These are phyloP conservation scores for Empis stercorea DNA, from an alignment of 2,888 invertebrate genomes.

Conservation along the genomic window DNA sequence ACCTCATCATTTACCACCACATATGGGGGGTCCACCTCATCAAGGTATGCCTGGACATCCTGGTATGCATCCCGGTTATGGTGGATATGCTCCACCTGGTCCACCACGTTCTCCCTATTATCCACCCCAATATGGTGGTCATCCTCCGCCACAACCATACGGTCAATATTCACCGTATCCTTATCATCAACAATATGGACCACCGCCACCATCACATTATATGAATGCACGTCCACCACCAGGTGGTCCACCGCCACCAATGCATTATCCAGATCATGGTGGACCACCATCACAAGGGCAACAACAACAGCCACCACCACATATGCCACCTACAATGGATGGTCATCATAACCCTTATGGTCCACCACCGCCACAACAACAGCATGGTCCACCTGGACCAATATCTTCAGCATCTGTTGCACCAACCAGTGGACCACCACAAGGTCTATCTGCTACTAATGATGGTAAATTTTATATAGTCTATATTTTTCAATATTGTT, in stretches of 20 bases:
- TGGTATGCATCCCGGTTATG: slow-evolving; percentile 27
- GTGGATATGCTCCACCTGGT: slow-evolving; percentile 29
- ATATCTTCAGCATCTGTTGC: background rate
- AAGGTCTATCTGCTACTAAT: background rate
- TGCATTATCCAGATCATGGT: slow-evolving; percentile 17
- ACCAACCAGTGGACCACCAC: background rate
- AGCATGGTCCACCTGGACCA: background rate
- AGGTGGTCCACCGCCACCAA: slow-evolving; percentile 17
- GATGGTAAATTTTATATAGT: slow-evolving; percentile 7
- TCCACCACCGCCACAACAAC: background rate
- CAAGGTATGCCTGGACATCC: slow-evolving; percentile 29
- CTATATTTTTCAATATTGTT: too few relatives aligned
- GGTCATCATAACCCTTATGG: slow-evolving; percentile 20
- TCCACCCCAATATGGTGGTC: slow-evolving; percentile 34
- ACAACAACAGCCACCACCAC: slow-evolving; percentile 17
- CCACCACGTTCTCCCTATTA: slow-evolving; percentile 34
- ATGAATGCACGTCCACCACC: slow-evolving; percentile 26
- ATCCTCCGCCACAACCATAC: slow-evolving; percentile 32
- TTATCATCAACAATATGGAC: slow-evolving; percentile 34
- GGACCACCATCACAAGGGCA: slow-evolving; percentile 18
- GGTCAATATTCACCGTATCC: slow-evolving; percentile 31
- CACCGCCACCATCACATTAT: slow-evolving; percentile 29
- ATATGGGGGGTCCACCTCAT: slow-evolving; percentile 22
- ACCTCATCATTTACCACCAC: slow-evolving; percentile 22
- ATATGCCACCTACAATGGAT: slow-evolving; percentile 15